Conservation (phyloP, 92 coral and sea anemone species). For the Micromussa lordhowensis region DNA sequence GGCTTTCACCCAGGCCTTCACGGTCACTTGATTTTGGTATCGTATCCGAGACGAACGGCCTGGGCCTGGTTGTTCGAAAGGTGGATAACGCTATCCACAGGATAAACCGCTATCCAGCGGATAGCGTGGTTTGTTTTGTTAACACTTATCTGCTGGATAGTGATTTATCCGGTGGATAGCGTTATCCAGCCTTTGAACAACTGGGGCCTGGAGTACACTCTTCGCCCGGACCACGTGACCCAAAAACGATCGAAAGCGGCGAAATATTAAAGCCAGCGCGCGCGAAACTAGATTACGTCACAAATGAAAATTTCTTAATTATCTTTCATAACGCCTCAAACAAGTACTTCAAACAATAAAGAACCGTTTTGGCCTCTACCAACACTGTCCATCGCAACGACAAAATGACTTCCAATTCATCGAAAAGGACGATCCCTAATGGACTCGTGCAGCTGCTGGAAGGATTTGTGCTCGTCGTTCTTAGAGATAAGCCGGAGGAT, state of each 20-base stretch:
- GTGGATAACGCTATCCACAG: no score
- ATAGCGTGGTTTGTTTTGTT: no score
- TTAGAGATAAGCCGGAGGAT: conserved; percentile 86
- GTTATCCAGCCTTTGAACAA: no score
- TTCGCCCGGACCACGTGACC: no score
- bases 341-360: not conserved
- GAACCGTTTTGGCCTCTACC: not conserved
- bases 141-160: no score
- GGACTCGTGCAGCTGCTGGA: conserved; percentile 94
- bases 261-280: not conserved
- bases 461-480: conserved; percentile 83
- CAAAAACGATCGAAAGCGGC: no score
- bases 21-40: no score
- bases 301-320: not conserved
- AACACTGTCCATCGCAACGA: not conserved
- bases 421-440: conserved; percentile 62
- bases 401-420: conserved; percentile 13
- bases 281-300: not conserved
- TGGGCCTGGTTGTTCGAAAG: no score
- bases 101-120: no score
- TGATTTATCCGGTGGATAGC: no score
- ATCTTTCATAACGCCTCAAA: not conserved
- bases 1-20: no score
- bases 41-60: not conserved
- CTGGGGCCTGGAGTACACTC: no score